Evolutionary conservation across 2,797 vertebrate genomes (phyloP), one percentile per base, ranked within the genome.

Genomic region (Acanthopagrus latus): DNA sequence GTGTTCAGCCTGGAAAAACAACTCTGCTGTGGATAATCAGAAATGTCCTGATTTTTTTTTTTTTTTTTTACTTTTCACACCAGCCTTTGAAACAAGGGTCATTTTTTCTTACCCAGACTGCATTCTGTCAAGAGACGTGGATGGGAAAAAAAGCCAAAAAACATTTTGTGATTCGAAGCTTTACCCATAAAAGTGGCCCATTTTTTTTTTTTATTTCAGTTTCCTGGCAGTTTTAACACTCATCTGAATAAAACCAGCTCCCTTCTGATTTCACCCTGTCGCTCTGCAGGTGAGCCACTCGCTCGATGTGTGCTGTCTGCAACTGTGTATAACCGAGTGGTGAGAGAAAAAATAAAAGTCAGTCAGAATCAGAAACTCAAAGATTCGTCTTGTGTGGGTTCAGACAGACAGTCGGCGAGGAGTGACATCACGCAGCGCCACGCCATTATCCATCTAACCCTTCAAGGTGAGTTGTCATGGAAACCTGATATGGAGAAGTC

Each of bases 381-480:
- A 48, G 41, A 27, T 66, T n/a, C 10, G 54, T 48, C 0, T 13
- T 43, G 43, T 59, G 72, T 25, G 16, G 29, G 7, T 8, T 0
- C 25, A 25, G 25, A 25, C 2, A 23, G 21, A 27, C 18, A 0
- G 7, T 43, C 3, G 2, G 14, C 57, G 20, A 69, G 8, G 5
- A 25, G 10, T 9, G 65, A 38, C 44, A 23, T 76, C 18, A 54
- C 64, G 47, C 5, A 9, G 47, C 14, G n/a, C 70, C 25, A 56
- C 50, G 10, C 23, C 0, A 5, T 25, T 76, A 56, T 56, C 58
- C 59, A 72, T 67, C 60, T 6, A 41, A 43, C 48, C 21, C 50
- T 64, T 78, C 46, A 46, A 72, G 43, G 10, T 0, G 63, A 0
- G 88, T 91, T 78, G 87, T 80, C 88, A 91, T 88, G 81, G 89